Evolutionary conservation across 1,140 invertebrate species (phyloP), one percentile per base, ranked within the genome.

Genomic region (Drosophila pandora): DNA sequence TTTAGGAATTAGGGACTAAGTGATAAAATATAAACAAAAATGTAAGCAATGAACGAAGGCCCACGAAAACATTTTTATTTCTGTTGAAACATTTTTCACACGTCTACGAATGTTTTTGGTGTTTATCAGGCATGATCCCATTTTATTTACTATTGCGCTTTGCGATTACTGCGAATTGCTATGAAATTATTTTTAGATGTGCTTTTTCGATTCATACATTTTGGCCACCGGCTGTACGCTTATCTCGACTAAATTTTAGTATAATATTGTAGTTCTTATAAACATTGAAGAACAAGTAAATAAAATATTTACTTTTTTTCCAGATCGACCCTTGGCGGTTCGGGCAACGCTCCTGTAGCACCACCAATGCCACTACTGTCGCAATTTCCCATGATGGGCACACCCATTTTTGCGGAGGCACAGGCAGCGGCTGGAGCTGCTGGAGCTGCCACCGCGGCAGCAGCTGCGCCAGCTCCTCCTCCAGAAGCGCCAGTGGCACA

Each of bases 341-440:
- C 65, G 7, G 50, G 39, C 30, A 52, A 58, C 21, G 37, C 45
- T 41, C 49, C 63, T 34, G 28, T 13, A 2, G 34, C 67, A 43
- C 39, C 79, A 28, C 47, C 61, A 49, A 45, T 65, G 4, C 78
- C 78, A 1, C 13, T 81, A 22, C 8, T 80, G 61, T 54, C 71
- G 59, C 58, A 48, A 25, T 43, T 64, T 22, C 58, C 65, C 12
- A 41, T 56, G 45, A 50, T 69, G 21, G 45, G 52, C 28, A 8
- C 58, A n/a, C 17, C 41, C 0, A 49, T 61, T 9, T 34, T 49
- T 9, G 23, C 12, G 28, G 52, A 32, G 21, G 47, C 69, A 12
- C 59, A 69, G 5, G 37, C 49, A 12, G 63, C 57, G 10, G 65
- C 25, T 13, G 63, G 37, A 28, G 73, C 37, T 0, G 63, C 50